Evolutionary conservation across 2,797 vertebrate species (phyloP).

Genomic region (Tolypeutes matacus): DNA sequence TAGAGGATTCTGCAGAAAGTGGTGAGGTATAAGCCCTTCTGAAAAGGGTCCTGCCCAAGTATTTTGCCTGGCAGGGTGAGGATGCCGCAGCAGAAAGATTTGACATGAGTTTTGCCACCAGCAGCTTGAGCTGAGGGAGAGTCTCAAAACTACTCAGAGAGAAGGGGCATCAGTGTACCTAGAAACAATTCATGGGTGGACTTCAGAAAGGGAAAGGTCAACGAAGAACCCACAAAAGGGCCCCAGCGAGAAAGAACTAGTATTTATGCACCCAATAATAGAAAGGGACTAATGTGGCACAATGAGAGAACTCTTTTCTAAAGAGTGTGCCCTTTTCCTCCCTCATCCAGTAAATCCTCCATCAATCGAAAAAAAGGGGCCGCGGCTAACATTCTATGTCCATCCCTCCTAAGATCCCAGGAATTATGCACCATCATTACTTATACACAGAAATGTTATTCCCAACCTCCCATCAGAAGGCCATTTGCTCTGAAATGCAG

Average conservation of each 20-base stretch:
- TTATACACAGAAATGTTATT: constrained; percentile 62
- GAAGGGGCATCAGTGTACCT: neutral
- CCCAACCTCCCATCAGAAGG: constrained; percentile 24
- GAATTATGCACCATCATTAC: neutral
- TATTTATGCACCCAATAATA: neutral
- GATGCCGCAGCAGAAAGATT: neutral
- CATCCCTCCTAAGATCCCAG: neutral
- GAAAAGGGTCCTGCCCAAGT: neutral
- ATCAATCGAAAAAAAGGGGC: neutral
- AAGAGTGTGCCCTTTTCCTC: neutral
- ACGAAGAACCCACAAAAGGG: neutral
- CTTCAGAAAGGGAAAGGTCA: neutral
- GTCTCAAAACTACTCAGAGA: neutral
- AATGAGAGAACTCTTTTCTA: neutral
- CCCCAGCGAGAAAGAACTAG: neutral
- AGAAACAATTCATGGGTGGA: neutral
- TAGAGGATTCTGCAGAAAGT: neutral
- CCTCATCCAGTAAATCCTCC: neutral
- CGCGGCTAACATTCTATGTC: neutral
- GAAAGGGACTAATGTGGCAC: neutral
- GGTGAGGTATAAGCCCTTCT: neutral
- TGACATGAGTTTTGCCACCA: neutral
- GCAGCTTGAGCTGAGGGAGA: neutral
- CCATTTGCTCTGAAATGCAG: constrained; percentile 43
- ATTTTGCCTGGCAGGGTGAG: neutral